phyloP scores from a whole-genome alignment of 2,113 vertebrate species.

The Hemibagrus wyckioides region DNA sequence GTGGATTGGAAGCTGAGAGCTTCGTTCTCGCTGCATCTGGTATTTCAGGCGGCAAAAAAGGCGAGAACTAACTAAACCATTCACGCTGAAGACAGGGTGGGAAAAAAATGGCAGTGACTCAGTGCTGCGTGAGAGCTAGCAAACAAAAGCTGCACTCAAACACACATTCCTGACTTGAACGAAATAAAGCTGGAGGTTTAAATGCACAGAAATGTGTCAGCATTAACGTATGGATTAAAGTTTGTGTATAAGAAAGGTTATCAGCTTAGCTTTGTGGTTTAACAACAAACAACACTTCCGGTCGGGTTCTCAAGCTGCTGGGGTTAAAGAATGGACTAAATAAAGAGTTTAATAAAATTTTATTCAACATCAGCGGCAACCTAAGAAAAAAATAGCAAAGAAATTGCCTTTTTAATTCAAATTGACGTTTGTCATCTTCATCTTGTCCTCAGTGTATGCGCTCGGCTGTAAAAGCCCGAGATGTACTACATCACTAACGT shows the following conservation, averaged over 20 bases:
- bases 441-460: background rate
- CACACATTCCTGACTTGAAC: background rate
- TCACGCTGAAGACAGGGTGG: background rate
- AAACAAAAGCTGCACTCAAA: conserved; percentile 15
- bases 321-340: background rate
- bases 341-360: background rate
- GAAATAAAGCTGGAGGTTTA: background rate
- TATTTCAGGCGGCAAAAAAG: conserved; percentile 22
- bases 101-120: conserved; percentile 8
- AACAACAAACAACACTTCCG: background rate
- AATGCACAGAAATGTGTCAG: background rate
- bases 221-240: no score
- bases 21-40: background rate
- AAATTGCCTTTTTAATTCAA: background rate
- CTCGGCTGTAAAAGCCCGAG: no score
- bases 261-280: background rate
- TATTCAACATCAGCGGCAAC: background rate
- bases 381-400: no score
- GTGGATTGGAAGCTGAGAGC: background rate
- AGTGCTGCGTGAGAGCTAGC: background rate
- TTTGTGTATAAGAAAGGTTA: background rate
- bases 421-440: background rate
- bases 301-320: background rate
- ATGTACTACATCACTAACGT: background rate
- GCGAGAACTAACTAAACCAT: background rate